These are phyloP conservation scores for Meloidogyne chitwoodi DNA, from an alignment of 1,140 invertebrate genomes.

Conservation along the genomic window DNA sequence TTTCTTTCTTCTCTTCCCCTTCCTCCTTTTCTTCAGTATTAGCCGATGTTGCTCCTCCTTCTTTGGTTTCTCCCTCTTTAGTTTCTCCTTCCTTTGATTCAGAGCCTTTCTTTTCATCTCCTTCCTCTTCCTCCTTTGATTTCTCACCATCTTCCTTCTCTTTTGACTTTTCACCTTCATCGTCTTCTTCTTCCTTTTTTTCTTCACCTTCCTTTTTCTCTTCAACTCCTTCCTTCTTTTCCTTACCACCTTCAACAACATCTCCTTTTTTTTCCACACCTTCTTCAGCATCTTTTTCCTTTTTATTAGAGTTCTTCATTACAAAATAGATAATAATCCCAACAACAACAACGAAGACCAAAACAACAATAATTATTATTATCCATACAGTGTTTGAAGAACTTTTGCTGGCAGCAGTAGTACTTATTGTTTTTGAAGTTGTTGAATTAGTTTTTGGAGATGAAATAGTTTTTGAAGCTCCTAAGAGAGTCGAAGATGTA, in stretches of 20 bases:
- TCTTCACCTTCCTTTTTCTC: neutral
- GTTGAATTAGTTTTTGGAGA: too few species aligned
- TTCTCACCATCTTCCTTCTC: neutral
- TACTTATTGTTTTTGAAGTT: neutral
- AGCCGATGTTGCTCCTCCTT: too few species aligned
- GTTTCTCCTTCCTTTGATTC: neutral
- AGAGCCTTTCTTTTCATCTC: neutral
- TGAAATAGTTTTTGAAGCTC: too few species aligned
- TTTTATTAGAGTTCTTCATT: neutral
- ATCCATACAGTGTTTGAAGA: neutral
- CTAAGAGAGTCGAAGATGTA: too few species aligned
- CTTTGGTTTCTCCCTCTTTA: neutral
- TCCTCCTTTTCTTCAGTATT: too few species aligned
- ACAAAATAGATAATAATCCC: neutral
- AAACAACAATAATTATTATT: neutral
- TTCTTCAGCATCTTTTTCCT: neutral
- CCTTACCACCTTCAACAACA: too few species aligned
- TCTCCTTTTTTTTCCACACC: too few species aligned
- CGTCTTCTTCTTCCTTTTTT: neutral
- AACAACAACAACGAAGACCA: neutral
- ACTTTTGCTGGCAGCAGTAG: neutral
- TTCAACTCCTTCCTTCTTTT: neutral
- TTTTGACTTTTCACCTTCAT: neutral
- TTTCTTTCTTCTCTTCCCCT: too few species aligned
- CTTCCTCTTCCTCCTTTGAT: neutral